Conservation (phyloP, 1,140 invertebrate genomes). For the Procambarus clarkii region DNA sequence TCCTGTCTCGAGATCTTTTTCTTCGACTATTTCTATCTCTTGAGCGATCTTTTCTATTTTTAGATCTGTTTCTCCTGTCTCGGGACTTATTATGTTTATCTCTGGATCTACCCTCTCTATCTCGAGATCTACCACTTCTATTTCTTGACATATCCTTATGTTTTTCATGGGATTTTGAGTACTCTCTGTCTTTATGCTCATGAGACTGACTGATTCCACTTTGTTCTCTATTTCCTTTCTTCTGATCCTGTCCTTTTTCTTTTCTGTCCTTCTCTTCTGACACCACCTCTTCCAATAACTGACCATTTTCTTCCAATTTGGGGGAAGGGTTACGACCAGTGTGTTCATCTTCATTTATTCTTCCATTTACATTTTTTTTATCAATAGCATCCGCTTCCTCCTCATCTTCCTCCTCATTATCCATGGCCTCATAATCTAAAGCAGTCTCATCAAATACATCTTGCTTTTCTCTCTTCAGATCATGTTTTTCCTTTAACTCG, state of each 20-base stretch:
- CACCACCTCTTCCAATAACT: not conserved
- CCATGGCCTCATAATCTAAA: slow-evolving; percentile 41
- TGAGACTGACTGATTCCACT: slow-evolving; percentile 1
- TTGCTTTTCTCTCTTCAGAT: slow-evolving; percentile 34
- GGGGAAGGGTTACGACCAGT: slow-evolving; percentile 4
- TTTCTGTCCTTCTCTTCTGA: not conserved
- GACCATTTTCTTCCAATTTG: not conserved
- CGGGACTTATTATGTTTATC: slow-evolving; percentile 7
- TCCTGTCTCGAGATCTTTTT: not conserved
- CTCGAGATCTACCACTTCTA: slow-evolving; percentile 7
- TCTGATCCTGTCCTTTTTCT: slow-evolving; percentile 1
- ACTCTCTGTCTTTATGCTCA: not conserved
- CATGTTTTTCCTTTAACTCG: not conserved
- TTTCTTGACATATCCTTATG: slow-evolving; percentile 20
- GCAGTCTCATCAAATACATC: slow-evolving; percentile 44
- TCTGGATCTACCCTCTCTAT: slow-evolving; percentile 5
- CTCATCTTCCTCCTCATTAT: slow-evolving; percentile 35
- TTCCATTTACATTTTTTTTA: slow-evolving; percentile 7
- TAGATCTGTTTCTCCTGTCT: slow-evolving; percentile 35
- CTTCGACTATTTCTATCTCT: slow-evolving; percentile 11
- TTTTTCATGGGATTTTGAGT: not conserved
- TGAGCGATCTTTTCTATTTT: slow-evolving; percentile 7
- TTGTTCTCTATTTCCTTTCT: not conserved
- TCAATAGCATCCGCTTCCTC: not conserved
- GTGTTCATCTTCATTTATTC: not conserved